phyloP scores from a whole-genome alignment of 1,140 invertebrate genomes.

The Neomicropteryx cornuta region DNA sequence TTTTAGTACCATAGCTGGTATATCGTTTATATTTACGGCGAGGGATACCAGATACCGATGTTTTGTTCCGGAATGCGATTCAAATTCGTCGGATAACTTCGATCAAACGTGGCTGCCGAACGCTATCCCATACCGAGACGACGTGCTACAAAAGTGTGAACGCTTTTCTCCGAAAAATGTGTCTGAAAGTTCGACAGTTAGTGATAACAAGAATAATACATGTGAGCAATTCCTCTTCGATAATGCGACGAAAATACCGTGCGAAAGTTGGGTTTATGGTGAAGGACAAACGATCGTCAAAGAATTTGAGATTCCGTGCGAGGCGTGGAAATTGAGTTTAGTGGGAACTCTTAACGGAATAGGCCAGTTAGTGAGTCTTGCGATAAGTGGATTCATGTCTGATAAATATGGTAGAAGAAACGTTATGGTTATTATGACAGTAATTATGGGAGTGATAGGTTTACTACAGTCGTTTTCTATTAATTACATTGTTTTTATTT shows the following conservation, averaged over 20 bases:
- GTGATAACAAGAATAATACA: too few relatives aligned
- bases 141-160: slow-evolving; percentile 33
- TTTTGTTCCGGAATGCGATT: slow-evolving; percentile 41
- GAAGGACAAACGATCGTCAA: slow-evolving; percentile 14
- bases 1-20: slow-evolving; percentile 37
- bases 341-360: slow-evolving; percentile 51
- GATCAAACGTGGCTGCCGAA: slow-evolving; percentile 34
- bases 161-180: slow-evolving; percentile 23
- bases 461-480: slow-evolving; percentile 44
- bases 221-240: slow-evolving; percentile 34
- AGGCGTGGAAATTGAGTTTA: slow-evolving; percentile 49
- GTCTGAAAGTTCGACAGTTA: slow-evolving; percentile 14
- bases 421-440: slow-evolving; percentile 38
- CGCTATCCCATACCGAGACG: slow-evolving; percentile 29
- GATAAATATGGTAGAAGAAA: slow-evolving; percentile 44
- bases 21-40: slow-evolving; percentile 43
- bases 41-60: slow-evolving; percentile 43
- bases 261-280: slow-evolving; percentile 12
- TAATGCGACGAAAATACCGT: slow-evolving; percentile 17
- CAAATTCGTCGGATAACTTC: slow-evolving; percentile 11
- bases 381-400: slow-evolving; percentile 45
- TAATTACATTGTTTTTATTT: slow-evolving; percentile 42
- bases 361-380: slow-evolving; percentile 48
- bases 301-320: slow-evolving; percentile 10
- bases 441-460: slow-evolving; percentile 38